Percentiles rank a stretch among this genome's conserved stretches.
These are phyloP conservation scores for Sebastes iracundus DNA, from an alignment of 2,797 vertebrate genomes.

Conservation along the genomic window DNA sequence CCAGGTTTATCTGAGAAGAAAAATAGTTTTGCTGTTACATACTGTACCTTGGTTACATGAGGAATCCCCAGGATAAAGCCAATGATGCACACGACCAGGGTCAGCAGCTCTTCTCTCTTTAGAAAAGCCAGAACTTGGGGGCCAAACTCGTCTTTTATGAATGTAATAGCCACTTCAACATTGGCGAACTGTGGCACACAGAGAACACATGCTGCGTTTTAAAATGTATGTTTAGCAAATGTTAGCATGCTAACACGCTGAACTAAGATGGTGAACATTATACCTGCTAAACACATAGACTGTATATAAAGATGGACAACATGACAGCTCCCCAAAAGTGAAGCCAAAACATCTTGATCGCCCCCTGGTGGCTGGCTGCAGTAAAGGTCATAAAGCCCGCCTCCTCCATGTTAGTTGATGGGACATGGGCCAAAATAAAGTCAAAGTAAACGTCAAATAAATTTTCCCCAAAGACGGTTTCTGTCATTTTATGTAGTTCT, in stretches of 20 bases:
- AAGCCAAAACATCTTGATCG: no score
- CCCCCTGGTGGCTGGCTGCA: no score
- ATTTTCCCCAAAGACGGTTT: no score
- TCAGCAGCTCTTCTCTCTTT: slow-evolving; percentile 78
- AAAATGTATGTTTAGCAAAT: not conserved
- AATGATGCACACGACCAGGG: slow-evolving; percentile 64
- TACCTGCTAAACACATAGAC: not conserved
- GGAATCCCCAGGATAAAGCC: slow-evolving; percentile 80
- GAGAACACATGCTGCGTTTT: not conserved
- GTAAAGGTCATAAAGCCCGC: no score
- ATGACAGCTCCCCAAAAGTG: no score
- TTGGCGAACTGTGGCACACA: slow-evolving; percentile 76
- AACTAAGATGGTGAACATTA: not conserved
- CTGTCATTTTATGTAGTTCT: no score
- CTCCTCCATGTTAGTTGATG: no score
- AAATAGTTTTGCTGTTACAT: not conserved
- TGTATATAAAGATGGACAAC: no score
- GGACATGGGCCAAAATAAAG: no score
- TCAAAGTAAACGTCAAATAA: no score
- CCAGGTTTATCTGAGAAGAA: not conserved
- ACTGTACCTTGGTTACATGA: slow-evolving; percentile 78
- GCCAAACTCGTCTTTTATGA: slow-evolving; percentile 80
- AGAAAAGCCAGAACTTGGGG: slow-evolving; percentile 55
- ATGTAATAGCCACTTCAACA: slow-evolving; percentile 80
- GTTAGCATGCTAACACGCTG: not conserved